Evolutionary conservation across 2,888 invertebrate genomes (phyloP), one percentile per base, ranked within the genome.

Genomic region (Andricus quercusramuli): DNA sequence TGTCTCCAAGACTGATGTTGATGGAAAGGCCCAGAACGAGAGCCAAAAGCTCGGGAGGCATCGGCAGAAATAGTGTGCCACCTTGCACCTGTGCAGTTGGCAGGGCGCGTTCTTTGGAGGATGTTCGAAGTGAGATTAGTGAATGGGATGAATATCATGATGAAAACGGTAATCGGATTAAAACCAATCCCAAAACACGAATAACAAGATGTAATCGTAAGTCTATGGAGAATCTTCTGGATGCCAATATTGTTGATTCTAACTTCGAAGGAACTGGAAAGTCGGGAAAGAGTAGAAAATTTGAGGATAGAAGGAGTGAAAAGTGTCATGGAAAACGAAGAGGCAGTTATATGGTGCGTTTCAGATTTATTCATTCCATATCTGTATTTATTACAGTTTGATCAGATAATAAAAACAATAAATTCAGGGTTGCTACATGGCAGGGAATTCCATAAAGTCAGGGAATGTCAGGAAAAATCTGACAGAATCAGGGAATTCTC

Each of bases 61-160:
- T 85, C 9, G 88, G 85, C 32, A 88, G 86, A 47, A 88, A 85
- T 79, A 89, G 83, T 78, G 88, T 87, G 4, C 90, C 93, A n/a
- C 93, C 93, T 84, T 95, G 96, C 87, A 95, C 95, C 32, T 95
- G 95, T 90, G 94, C 94, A 76, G 88, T 92, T 13, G 92, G 92
- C 4, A 94, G 96, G 70, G 96, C 96, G 22, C 94, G 95, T 79
- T 96, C 96, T 3, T 93, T 96, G 92, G 96, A 96, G 88, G 96
- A 96, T 89, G 95, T 96, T 20, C 94, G 96, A 70, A 94, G 95
- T 32, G 95, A 96, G 81, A 94, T 95, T 70, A 94, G 95, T 88
- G 94, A 94, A 79, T 95, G 95, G 95, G 95, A 95, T 84, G 95
- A 92, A 65, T 92, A 94, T 84, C 94, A 94, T 82, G 95, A 95